A percentile compares a stretch with the other conserved stretches of the same genome.
Conservation (phyloP, 53 echinoderm and acorn worm genomes). For the Paracentrotus lividus region DNA sequence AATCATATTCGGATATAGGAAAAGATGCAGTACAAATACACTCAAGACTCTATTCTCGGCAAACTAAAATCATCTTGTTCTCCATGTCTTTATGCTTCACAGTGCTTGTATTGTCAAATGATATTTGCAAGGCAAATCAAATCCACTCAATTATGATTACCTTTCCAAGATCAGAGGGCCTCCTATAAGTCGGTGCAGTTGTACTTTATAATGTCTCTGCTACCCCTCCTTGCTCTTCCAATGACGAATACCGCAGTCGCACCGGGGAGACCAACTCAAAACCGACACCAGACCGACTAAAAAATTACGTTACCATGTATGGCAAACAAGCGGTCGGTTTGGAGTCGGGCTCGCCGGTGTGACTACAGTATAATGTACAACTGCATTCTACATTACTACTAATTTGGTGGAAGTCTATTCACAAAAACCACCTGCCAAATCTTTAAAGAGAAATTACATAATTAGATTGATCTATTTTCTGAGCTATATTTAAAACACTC, state of each 20-base stretch:
- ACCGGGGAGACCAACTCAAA: too few relatives aligned
- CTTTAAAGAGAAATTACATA: not conserved
- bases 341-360: too few relatives aligned
- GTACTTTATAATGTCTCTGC: not conserved
- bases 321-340: too few relatives aligned
- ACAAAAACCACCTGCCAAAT: not conserved
- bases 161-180: not conserved
- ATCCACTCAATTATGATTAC: constrained; percentile 47
- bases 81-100: not conserved
- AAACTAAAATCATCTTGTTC: not conserved
- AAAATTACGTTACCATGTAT: too few relatives aligned
- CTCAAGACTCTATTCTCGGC: not conserved
- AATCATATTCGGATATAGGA: not conserved
- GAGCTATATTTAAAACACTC: too few relatives aligned
- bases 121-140: constrained; percentile 53
- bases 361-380: not conserved
- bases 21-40: not conserved
- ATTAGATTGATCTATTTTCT: too few relatives aligned
- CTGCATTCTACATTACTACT: not conserved
- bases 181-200: constrained; percentile 17
- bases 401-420: not conserved
- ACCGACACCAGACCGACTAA: too few relatives aligned
- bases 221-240: not conserved
- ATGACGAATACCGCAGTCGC: not conserved
- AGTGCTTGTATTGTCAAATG: constrained; percentile 26